A percentile compares a stretch with the other conserved stretches of the same genome.
phyloP scores from a whole-genome alignment of 2,888 invertebrate species.

The Napeogenes sylphis region DNA sequence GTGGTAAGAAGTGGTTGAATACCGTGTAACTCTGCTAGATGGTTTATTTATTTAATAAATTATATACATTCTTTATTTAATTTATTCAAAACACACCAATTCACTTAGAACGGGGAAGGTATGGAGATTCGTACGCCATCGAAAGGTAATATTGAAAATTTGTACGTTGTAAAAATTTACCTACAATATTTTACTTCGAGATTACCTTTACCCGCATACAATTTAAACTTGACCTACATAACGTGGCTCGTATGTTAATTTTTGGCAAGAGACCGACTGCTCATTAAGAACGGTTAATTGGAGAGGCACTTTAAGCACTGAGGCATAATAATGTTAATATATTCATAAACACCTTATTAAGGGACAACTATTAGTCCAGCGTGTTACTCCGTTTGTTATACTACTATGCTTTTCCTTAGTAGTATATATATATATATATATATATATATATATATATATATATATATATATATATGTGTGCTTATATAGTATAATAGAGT shows the following conservation, averaged over 20 bases:
- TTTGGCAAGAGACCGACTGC: constrained; percentile 22
- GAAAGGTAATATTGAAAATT: background rate
- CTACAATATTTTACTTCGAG: background rate
- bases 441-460: no score
- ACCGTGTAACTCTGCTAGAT: no score
- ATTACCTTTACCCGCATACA: constrained; percentile 10
- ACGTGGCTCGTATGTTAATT: constrained; percentile 19
- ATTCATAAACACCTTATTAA: background rate
- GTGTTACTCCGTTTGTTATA: background rate
- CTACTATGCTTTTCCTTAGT: background rate
- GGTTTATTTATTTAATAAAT: no score
- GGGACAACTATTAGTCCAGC: background rate
- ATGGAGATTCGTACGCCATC: no score
- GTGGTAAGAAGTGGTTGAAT: no score
- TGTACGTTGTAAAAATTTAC: background rate
- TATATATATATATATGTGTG: no score
- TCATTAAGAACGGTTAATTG: constrained; percentile 23
- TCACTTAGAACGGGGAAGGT: no score
- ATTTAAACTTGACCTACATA: constrained; percentile 18
- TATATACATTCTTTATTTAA: no score
- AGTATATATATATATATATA: no score
- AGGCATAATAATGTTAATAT: constrained; percentile 3
- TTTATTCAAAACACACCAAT: no score
- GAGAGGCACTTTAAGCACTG: constrained; percentile 15
- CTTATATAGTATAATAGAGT: no score